Evolutionary conservation across 2,113 vertebrate species (phyloP).

Genomic region (Engraulis encrasicolus): DNA sequence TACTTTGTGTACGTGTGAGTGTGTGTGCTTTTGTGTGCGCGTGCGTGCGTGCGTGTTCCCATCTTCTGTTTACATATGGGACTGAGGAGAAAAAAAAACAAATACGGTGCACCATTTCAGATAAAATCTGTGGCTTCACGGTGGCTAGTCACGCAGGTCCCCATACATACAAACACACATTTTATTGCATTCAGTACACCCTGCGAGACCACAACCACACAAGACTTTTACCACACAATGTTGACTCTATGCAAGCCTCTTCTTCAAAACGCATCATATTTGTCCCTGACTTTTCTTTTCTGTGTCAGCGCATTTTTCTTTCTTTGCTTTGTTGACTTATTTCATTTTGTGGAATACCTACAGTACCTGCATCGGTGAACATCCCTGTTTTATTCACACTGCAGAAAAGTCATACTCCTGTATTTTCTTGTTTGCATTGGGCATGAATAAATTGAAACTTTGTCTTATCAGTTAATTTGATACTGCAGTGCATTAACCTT

Average conservation of each 20-base stretch:
- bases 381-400: neutral
- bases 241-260: no score
- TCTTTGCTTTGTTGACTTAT: no score
- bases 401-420: neutral
- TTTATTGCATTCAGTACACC: neutral
- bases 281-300: no score
- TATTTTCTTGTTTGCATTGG: neutral
- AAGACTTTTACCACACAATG: no score
- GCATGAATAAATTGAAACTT: neutral
- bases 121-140: neutral
- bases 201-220: no score
- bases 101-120: neutral
- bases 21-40: no score
- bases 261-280: no score
- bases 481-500: neutral
- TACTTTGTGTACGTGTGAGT: neutral
- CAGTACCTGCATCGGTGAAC: no score
- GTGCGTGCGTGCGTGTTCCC: no score
- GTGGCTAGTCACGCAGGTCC: neutral
- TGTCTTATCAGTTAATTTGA: neutral
- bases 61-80: neutral
- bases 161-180: neutral
- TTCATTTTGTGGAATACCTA: neutral
- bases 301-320: no score
- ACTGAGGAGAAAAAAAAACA: neutral